phyloP scores from a whole-genome alignment of 2,797 vertebrate genomes.

The Hydrophis major region DNA sequence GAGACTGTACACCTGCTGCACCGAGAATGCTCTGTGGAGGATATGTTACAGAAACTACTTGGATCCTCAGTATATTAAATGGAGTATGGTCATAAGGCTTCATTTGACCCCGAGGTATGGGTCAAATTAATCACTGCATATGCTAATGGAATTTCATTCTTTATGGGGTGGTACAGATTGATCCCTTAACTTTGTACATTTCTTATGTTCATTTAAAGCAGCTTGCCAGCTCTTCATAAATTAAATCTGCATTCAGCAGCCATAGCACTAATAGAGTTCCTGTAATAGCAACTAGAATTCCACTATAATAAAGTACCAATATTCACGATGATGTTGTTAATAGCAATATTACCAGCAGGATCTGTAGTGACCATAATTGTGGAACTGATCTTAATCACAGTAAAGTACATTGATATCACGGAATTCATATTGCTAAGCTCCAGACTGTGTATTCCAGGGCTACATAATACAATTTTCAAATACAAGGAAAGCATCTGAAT shows the following conservation, averaged over 20 bases:
- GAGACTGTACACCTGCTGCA: not conserved
- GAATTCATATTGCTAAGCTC: not conserved
- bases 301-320: not conserved
- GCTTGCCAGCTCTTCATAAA: not conserved
- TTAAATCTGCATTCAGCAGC: not conserved
- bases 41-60: not conserved
- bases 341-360: not conserved
- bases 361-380: not conserved
- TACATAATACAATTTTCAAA: not conserved
- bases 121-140: not conserved
- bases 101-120: not conserved
- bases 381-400: not conserved
- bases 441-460: not conserved
- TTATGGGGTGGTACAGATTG: not conserved
- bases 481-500: not conserved
- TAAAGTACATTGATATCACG: not conserved
- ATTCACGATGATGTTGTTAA: not conserved
- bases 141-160: not conserved
- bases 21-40: not conserved
- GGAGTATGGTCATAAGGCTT: not conserved
- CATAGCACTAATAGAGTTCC: not conserved
- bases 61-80: not conserved
- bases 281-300: not conserved
- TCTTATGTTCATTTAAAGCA: not conserved
- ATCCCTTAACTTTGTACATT: not conserved